Base-by-base conservation (phyloP, 2,113 vertebrate species). In the Pontoporia blainvillei region DNA sequence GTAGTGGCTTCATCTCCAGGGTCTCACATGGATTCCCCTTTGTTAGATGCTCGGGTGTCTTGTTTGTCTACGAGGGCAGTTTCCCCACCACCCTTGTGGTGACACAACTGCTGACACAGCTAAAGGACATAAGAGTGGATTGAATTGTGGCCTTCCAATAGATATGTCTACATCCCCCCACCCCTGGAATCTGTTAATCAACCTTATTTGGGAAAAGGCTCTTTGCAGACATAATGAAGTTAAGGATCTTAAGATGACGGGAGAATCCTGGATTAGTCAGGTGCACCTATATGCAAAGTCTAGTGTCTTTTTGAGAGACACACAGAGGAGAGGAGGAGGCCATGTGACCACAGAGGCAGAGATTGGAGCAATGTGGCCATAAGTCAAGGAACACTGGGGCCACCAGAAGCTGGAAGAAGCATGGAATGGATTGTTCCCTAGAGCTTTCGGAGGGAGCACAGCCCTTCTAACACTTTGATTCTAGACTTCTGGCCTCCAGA, bases 1-100 rank as follows among this genome's bases (percentile, higher is more conserved):
- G 6, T 44, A n/a, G 1, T 1, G 5, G 46, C 20, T 11, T n/a
- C 21, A 4, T 23, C 0, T 0, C 44, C 4, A 27, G 5, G n/a
- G 39, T 34, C 13, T 27, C 52, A 2, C 1, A 14, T 8, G 49
- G 44, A 34, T 4, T n/a, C 20, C 8, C 12, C 13, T 34, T 11
- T 62, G 78, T 52, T 34, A 25, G 72, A 46, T 14, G 18, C 41
- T 61, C 21, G 0, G 52, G 13, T 1, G 12, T 81, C 31, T 29
- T 20, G 31, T 78, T 18, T 67, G n/a, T 31, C 61, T 57, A 6
- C 7, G 25, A 67, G 14, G 36, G 4, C 14, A 39, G 5, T 20
- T 17, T 39, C 31, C 18, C 23, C 5, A 6, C 41, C 86, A 29
- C 13, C 83, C 25, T 18, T 4, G 12, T 61, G 52, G 52, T 52